These are phyloP conservation scores for Synaphobranchus kaupii DNA, from an alignment of 2,797 vertebrate species.

Conservation along the genomic window DNA sequence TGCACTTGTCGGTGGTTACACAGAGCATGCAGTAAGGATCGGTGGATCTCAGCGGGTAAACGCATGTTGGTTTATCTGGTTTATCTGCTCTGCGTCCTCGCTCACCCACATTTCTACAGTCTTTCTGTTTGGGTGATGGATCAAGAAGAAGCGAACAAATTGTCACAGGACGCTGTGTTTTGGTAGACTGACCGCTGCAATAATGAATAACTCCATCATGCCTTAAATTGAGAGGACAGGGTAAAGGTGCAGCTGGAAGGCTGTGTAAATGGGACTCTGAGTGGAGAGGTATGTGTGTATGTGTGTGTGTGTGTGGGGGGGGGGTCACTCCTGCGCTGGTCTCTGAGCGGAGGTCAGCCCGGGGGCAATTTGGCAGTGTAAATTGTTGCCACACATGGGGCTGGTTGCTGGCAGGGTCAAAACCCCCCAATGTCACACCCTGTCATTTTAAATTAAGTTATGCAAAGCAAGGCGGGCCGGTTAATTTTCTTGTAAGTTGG, in stretches of 20 bases:
- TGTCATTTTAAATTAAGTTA: conserved; percentile 99
- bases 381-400: conserved; percentile 89
- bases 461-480: conserved; percentile 83
- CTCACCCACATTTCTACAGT: neutral
- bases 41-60: neutral
- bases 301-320: neutral
- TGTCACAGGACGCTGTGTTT: neutral
- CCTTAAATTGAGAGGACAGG: neutral
- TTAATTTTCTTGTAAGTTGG: conserved; percentile 78
- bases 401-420: conserved; percentile 87
- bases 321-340: conserved; percentile 59
- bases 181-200: neutral
- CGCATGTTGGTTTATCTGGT: neutral
- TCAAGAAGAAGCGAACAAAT: neutral
- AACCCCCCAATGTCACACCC: conserved; percentile 89
- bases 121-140: neutral
- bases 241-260: neutral
- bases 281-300: conserved; percentile 45
- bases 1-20: neutral
- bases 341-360: conserved; percentile 69
- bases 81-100: neutral
- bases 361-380: conserved; percentile 87
- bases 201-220: neutral
- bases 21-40: neutral
- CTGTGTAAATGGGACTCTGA: neutral